These are phyloP conservation scores for Cephalopholis sonnerati DNA, from an alignment of 2,113 vertebrate species.

Conservation along the genomic window DNA sequence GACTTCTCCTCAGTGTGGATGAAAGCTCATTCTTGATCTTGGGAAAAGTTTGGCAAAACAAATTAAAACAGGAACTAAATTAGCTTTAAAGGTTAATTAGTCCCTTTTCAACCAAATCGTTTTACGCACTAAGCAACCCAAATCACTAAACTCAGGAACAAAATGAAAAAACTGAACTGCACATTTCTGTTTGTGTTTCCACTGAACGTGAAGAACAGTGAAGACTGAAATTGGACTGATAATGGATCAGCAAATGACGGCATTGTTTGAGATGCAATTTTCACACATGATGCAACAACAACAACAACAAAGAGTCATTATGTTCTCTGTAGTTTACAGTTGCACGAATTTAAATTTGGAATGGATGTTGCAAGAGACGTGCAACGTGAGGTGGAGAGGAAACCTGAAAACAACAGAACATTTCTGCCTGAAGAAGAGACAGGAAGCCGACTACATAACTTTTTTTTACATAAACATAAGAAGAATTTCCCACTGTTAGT, in stretches of 20 bases:
- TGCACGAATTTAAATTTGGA: background rate
- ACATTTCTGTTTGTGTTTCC: background rate
- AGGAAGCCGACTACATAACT: background rate
- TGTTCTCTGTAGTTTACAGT: background rate
- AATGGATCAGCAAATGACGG: background rate
- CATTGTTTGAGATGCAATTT: background rate
- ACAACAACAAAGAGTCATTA: conserved; percentile 7
- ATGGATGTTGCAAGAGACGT: background rate
- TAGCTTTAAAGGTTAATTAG: background rate
- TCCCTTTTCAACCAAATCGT: background rate
- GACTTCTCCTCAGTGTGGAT: background rate
- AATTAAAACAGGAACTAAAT: background rate
- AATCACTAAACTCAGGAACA: background rate
- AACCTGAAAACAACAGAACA: background rate
- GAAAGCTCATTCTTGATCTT: background rate
- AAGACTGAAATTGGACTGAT: background rate
- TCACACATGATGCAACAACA: background rate
- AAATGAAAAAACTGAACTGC: background rate
- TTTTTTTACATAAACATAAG: background rate
- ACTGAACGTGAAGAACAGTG: background rate
- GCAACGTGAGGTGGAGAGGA: background rate
- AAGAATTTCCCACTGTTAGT: background rate
- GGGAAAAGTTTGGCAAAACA: too few species aligned
- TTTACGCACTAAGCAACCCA: background rate
- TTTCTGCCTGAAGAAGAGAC: background rate